A percentile compares a stretch with the other conserved stretches of the same genome.
phyloP scores from a whole-genome alignment of 2,888 invertebrate genomes.

The Zhengitettix transpicula region DNA sequence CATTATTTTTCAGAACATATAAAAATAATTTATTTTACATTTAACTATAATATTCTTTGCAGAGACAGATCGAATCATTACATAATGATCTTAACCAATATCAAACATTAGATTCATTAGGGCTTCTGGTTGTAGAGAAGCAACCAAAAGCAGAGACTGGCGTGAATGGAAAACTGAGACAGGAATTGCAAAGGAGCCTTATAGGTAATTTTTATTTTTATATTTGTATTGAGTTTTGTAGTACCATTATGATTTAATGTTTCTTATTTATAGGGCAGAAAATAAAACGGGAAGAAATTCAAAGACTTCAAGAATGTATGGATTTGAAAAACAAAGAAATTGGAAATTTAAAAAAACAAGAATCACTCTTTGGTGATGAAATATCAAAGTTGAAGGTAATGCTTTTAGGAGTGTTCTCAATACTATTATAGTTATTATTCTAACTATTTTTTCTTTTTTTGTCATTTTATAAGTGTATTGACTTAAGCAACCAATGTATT shows the following conservation, averaged over 20 bases:
- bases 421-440: too few species aligned
- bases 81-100: not conserved
- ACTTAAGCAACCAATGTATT: too few species aligned
- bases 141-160: not conserved
- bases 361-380: not conserved
- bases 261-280: not conserved
- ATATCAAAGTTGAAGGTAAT: not conserved
- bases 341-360: not conserved
- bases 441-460: too few species aligned
- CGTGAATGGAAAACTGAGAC: not conserved
- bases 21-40: too few species aligned
- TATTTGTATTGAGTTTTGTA: not conserved
- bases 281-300: not conserved
- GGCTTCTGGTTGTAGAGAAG: not conserved
- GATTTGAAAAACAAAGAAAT: not conserved
- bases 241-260: not conserved
- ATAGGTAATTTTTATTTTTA: not conserved
- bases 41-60: not conserved
- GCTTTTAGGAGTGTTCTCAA: too few species aligned
- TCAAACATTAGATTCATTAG: not conserved
- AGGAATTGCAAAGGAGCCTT: not conserved
- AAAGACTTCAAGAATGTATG: not conserved
- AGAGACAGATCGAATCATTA: not conserved
- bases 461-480: too few species aligned
- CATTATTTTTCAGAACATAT: too few species aligned